A percentile compares a stretch with the other conserved stretches of the same genome.
phyloP scores from a whole-genome alignment of 2,113 vertebrate genomes.

The Melanocharis versteri region DNA sequence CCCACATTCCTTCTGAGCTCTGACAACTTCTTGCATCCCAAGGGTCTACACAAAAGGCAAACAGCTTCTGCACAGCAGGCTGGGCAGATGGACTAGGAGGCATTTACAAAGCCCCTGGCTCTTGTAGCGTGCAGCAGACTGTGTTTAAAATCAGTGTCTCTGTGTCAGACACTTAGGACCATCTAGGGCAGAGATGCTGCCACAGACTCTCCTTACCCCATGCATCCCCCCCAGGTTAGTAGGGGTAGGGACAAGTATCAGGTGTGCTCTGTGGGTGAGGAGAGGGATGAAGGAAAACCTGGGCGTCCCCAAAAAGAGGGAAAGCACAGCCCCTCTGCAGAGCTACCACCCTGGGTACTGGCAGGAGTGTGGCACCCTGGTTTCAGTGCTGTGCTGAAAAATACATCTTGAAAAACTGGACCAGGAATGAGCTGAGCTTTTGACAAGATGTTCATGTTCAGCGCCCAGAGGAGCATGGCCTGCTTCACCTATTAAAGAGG shows the following conservation, averaged over 20 bases:
- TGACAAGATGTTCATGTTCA: background rate
- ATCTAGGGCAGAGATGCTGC: background rate
- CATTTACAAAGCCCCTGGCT: background rate
- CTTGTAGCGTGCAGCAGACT: rapidly evolving
- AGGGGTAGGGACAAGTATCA: background rate
- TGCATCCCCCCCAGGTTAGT: background rate
- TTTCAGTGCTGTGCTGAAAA: background rate
- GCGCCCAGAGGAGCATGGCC: rapidly evolving
- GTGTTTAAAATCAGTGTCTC: background rate
- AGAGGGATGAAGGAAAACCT: background rate
- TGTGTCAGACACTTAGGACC: background rate
- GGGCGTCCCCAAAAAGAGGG: background rate
- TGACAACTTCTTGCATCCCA: background rate
- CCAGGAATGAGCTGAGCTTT: background rate
- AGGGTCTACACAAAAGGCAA: background rate
- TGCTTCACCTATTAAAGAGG: background rate
- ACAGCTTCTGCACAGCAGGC: background rate
- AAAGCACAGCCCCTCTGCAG: background rate
- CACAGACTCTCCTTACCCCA: background rate
- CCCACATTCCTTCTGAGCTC: background rate
- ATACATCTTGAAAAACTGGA: background rate
- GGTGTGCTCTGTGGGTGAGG: background rate
- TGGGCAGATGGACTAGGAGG: background rate
- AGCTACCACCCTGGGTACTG: background rate
- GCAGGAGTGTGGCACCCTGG: background rate